A percentile compares a stretch with the other conserved stretches of the same genome.
Evolutionary conservation across 2,113 vertebrate genomes (phyloP).

Genomic region (Holacanthus passer): DNA sequence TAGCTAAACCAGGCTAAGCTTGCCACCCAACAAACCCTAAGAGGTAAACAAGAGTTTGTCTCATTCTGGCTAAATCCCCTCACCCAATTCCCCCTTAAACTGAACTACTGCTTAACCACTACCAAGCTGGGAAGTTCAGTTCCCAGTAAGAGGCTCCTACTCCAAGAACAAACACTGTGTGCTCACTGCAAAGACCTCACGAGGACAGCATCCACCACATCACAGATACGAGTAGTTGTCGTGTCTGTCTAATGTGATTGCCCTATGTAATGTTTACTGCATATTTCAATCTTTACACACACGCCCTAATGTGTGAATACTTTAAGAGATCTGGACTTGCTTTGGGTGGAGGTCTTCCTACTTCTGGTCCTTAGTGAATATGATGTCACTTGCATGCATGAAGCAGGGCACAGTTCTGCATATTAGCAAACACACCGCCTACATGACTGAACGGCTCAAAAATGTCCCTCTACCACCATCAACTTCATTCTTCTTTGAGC

Average conservation of each 20-base stretch:
- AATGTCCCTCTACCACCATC: slow-evolving; percentile 21
- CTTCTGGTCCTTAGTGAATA: not conserved
- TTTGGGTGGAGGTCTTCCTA: not conserved
- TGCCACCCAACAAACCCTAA: not conserved
- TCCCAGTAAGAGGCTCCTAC: not conserved
- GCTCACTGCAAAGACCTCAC: not conserved
- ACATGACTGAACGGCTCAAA: slow-evolving; percentile 33
- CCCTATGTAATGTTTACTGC: not conserved
- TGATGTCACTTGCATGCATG: slow-evolving; percentile 10
- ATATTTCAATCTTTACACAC: not conserved
- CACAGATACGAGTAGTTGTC: not conserved
- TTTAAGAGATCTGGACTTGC: not conserved
- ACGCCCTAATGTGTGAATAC: not conserved
- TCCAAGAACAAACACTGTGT: not conserved
- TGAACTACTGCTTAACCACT: not conserved
- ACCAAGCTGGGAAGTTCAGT: not conserved
- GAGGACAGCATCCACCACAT: not conserved
- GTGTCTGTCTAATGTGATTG: not conserved
- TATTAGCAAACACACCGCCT: slow-evolving; percentile 18
- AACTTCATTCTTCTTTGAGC: not conserved
- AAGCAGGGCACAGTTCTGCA: slow-evolving; percentile 28
- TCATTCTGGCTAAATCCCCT: not conserved
- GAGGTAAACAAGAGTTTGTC: not conserved
- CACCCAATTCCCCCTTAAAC: not conserved
- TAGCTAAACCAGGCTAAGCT: not conserved